Base-by-base conservation (phyloP, 2,888 invertebrate genomes). In the Pimpla rufipes region DNA sequence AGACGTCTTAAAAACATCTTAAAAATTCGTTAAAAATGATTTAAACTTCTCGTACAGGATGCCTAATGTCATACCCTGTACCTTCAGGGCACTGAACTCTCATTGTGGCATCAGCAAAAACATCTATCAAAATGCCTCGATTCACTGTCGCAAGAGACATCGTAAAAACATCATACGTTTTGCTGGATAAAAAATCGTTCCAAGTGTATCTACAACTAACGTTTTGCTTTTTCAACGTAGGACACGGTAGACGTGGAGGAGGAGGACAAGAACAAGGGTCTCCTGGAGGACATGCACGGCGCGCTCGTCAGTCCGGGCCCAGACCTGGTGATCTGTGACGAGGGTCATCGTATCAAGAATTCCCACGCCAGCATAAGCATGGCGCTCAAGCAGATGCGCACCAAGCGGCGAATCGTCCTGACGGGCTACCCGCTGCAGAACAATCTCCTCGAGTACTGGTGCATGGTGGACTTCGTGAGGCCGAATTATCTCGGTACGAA, bases 381-480 rank as follows among this genome's bases (percentile, higher is more conserved):
- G 91, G 98, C 99, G 0, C 94, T 99, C 52, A 99, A 99, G 92
- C 97, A 98, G 91, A 98, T 99, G 94, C 95, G 97, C 88, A 99
- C 99, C 0, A 98, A 98, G 91, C 95, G 99, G 16, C 95, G 99
- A 85, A 97, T 99, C 16, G 99, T 99, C 0, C 94, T 99, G 37
- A 99, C 99, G 2, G 99, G 99, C 2, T 99, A 99, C 94, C 99
- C 99, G 0, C 94, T 99, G 11, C 99, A 99, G 94, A 99, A 99
- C 93, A 99, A 99, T 93, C 94, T 99, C 18, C 94, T 98, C 77
- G 98, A 98, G 92, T 99, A 99, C 93, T 99, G 98, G 98, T 99
- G 99, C 92, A 99, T 99, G 99, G 99, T 99, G 0, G 99, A 99
- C 93, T 99, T 99, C 93, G 99, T 99, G 0, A 95, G 99, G 23